These are phyloP conservation scores for Heliconius aoede DNA, from an alignment of 2,888 invertebrate species.

Conservation along the genomic window DNA sequence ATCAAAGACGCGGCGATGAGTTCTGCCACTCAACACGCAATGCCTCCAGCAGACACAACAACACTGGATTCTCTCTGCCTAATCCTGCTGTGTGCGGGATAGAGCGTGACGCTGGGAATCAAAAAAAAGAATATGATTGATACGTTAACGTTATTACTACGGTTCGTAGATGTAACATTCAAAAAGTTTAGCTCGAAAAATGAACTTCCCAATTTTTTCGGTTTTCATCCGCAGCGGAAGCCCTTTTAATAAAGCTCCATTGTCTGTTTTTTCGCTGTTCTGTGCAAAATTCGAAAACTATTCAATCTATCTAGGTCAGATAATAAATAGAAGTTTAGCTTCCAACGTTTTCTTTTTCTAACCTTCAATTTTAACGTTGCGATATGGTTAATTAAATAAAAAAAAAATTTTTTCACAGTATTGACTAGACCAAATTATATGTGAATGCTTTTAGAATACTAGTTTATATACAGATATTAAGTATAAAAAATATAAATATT, in stretches of 20 bases:
- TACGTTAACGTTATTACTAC: neutral
- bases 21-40: no score
- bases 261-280: conserved; percentile 41
- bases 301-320: conserved; percentile 43
- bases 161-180: conserved; percentile 1
- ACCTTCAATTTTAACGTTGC: neutral
- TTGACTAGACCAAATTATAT: no score
- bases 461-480: no score
- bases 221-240: conserved; percentile 38
- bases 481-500: no score
- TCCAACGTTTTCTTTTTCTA: conserved; percentile 26
- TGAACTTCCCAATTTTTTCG: conserved; percentile 36
- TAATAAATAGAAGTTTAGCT: conserved; percentile 32
- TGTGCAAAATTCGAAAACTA: conserved; percentile 40
- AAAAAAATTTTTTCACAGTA: neutral
- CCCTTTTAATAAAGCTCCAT: conserved; percentile 42
- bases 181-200: conserved; percentile 29
- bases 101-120: no score
- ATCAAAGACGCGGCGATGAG: no score
- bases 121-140: no score
- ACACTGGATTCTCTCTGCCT: no score
- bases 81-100: no score
- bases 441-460: no score
- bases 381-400: conserved; percentile 6
- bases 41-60: no score